A percentile compares a stretch with the other conserved stretches of the same genome.
These are phyloP conservation scores for Eilema caniola DNA, from an alignment of 2,888 invertebrate species.

Conservation along the genomic window DNA sequence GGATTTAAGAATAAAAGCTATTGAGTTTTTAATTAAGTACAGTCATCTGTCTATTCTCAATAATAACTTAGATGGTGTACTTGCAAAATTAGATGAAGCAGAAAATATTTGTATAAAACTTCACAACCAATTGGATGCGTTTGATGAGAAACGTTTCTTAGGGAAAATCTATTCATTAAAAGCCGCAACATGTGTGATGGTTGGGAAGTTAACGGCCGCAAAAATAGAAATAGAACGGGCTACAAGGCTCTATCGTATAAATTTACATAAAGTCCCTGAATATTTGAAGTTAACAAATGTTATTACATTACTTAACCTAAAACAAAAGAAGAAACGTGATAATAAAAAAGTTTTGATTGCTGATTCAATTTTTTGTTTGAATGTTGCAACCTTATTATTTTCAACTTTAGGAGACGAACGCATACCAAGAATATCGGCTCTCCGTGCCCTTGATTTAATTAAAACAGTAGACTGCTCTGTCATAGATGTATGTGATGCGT, in stretches of 20 bases:
- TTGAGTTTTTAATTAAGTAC: constrained; percentile 71
- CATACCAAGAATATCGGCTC: constrained; percentile 64
- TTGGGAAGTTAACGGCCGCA: constrained; percentile 62
- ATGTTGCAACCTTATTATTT: constrained; percentile 72
- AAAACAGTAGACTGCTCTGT: constrained; percentile 72
- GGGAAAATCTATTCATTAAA: constrained; percentile 73
- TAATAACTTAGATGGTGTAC: constrained; percentile 63
- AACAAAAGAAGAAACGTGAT: constrained; percentile 61
- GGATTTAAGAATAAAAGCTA: constrained; percentile 71
- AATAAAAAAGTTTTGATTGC: constrained; percentile 59
- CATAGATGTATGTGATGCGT: constrained; percentile 78
- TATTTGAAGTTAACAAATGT: constrained; percentile 62
- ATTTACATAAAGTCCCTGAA: constrained; percentile 65
- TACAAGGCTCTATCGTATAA: constrained; percentile 66
- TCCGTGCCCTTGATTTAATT: constrained; percentile 68
- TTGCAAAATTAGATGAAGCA: constrained; percentile 69
- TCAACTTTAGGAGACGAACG: constrained; percentile 69
- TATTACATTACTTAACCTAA: constrained; percentile 55
- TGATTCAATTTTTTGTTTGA: constrained; percentile 77
- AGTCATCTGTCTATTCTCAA: constrained; percentile 68
- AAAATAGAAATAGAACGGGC: constrained; percentile 71
- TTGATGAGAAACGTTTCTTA: constrained; percentile 65
- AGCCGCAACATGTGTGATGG: constrained; percentile 67
- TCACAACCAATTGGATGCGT: constrained; percentile 43
- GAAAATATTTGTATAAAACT: constrained; percentile 63